Evolutionary conservation across 2,888 invertebrate genomes (phyloP), one percentile per base, ranked within the genome.

Genomic region (Callyntrura sp.): DNA sequence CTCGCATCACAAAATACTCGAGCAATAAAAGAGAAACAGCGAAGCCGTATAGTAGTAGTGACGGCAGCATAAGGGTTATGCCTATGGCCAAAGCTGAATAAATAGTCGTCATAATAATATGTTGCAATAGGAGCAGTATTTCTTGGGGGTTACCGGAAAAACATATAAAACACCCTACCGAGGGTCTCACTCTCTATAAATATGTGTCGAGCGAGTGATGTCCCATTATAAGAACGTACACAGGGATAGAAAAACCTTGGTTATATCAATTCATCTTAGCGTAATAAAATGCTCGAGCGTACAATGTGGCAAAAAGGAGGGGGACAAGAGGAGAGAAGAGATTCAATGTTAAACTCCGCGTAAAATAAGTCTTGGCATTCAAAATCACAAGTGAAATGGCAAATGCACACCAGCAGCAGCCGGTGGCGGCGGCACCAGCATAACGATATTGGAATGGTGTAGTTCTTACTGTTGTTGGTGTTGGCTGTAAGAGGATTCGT

Each of bases 141-240:
- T 68, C n/a, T 68, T 68, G 68, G 68, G 68, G 28, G 68, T 68
- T 68, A 68, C 35, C 68, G 68, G 23, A 68, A 68, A 68, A 25
- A 2, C 9, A 51, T 9, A 60, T 60, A 60, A 60, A 60, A 17
- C n/a, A 60, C 35, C 6, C 35, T 35, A 6, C 35, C 35, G 2
- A 35, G 35, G 35, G 35, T 35, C 6, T n/a, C n/a, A n/a, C n/a
- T n/a, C n/a, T 35, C 35, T 35, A 6, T 35, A 35, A 35, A 35
- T 35, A 35, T 35, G 35, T 35, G 35, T 35, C 35, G 35, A 35
- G 51, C 9, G 51, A n/a, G 51, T 51, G 2, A 2, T 51, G 51
- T 12, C 9, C 14, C 51, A 5, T 14, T 14, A 51, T 14, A 57
- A 17, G 17, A 57, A 57, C 3, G 6, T 57, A 57, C 57, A n/a